These are phyloP conservation scores for Ryuthela nishihirai DNA, from an alignment of 2,888 invertebrate genomes.

Conservation along the genomic window DNA sequence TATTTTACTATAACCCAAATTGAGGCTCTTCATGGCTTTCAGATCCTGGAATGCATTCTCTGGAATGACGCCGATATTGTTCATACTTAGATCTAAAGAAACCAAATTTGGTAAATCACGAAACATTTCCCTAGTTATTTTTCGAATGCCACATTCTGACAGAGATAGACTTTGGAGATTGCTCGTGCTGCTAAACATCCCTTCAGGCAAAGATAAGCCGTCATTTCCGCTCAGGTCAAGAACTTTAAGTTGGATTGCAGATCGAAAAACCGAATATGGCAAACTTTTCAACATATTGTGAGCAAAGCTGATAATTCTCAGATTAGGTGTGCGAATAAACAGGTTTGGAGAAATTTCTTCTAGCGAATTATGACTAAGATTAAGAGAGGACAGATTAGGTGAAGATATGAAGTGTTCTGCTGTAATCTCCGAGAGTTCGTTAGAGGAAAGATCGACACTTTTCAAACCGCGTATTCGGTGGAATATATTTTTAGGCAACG, in stretches of 20 bases:
- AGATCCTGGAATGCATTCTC: conserved; percentile 4
- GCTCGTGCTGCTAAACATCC: conserved; percentile 2
- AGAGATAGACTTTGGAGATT: conserved; percentile 8
- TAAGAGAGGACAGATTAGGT: not conserved
- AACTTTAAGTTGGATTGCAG: not conserved
- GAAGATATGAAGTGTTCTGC: not conserved
- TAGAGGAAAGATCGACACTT: not conserved
- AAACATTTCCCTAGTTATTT: conserved; percentile 7
- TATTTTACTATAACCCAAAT: conserved; percentile 12
- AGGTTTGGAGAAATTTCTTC: not conserved
- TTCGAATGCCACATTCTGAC: not conserved
- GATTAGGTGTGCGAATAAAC: not conserved
- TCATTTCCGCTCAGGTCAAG: conserved; percentile 16
- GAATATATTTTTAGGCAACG: no score
- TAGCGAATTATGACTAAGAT: conserved; percentile 15
- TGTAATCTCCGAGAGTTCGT: conserved; percentile 1
- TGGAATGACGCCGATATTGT: conserved; percentile 2
- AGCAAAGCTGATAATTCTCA: conserved; percentile 9
- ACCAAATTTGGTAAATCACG: not conserved
- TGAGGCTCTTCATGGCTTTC: not conserved
- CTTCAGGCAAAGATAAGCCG: conserved; percentile 3
- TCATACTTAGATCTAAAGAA: conserved; percentile 1
- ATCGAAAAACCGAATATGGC: not conserved
- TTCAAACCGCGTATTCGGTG: no score
- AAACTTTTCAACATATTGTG: conserved; percentile 7